Evolutionary conservation across 2,888 invertebrate genomes (phyloP).

Genomic region (Chesias legatella): DNA sequence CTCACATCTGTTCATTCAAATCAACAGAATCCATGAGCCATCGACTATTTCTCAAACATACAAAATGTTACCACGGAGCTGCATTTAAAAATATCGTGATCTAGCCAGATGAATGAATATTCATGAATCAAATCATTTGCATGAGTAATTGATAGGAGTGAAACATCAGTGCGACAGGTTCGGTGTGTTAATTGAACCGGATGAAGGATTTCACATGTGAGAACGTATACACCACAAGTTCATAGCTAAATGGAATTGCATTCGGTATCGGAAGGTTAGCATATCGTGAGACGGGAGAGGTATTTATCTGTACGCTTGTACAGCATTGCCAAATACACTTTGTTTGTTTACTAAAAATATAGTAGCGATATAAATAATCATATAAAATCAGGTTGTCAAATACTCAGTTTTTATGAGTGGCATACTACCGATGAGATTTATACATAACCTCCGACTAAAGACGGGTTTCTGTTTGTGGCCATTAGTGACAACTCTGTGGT

Average conservation of each 20-base stretch:
- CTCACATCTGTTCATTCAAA: too few relatives aligned
- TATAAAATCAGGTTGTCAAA: too few relatives aligned
- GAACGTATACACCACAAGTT: constrained; percentile 26
- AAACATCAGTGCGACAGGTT: constrained; percentile 57
- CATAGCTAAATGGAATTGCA: constrained; percentile 35
- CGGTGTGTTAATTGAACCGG: constrained; percentile 58
- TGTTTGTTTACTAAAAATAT: too few relatives aligned
- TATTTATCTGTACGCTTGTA: neutral
- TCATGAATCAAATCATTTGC: constrained; percentile 60
- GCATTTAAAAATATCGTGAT: constrained; percentile 37
- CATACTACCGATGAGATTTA: too few relatives aligned
- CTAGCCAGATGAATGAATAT: constrained; percentile 58
- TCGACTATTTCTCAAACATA: constrained; percentile 9
- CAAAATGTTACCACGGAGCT: constrained; percentile 16
- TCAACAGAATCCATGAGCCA: constrained; percentile 3
- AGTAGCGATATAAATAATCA: too few relatives aligned
- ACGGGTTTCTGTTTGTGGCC: too few relatives aligned
- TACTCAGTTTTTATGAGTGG: too few relatives aligned
- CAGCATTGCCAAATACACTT: too few relatives aligned
- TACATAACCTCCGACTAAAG: too few relatives aligned
- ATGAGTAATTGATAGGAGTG: constrained; percentile 66
- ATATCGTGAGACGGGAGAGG: constrained; percentile 20
- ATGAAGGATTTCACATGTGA: constrained; percentile 39
- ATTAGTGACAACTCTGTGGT: too few relatives aligned
- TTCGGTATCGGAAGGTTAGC: constrained; percentile 32